Conservation (phyloP, 2,113 vertebrate genomes). For the Mustelus asterias region DNA sequence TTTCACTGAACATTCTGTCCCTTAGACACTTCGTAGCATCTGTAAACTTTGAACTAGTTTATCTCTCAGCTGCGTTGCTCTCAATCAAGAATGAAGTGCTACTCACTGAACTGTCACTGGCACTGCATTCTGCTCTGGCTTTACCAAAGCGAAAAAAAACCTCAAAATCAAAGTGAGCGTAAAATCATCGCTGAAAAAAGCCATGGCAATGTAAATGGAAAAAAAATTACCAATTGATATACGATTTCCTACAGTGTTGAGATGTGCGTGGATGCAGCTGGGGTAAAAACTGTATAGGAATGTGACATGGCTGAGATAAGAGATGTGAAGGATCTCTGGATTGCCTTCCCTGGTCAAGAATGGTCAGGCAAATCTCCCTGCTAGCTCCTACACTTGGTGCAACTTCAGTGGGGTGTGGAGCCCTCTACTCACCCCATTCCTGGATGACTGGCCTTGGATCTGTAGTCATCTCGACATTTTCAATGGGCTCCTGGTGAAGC, state of each 20-base stretch:
- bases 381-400: neutral
- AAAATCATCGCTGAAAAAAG: neutral
- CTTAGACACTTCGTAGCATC: neutral
- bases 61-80: neutral
- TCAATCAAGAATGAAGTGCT: neutral
- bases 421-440: neutral
- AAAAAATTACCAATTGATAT: neutral
- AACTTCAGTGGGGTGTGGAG: neutral
- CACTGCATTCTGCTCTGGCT: neutral
- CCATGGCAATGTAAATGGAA: neutral
- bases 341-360: neutral
- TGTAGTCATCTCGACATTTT: neutral
- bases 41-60: neutral
- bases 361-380: neutral
- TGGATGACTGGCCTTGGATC: neutral
- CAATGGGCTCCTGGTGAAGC: neutral
- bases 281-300: neutral
- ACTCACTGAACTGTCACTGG: neutral
- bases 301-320: neutral
- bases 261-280: neutral
- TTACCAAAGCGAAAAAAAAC: neutral
- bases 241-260: neutral
- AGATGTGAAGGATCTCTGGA: neutral
- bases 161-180: neutral
- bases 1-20: neutral